Conservation (phyloP, 2,888 invertebrate species). For the Nebria salina region DNA sequence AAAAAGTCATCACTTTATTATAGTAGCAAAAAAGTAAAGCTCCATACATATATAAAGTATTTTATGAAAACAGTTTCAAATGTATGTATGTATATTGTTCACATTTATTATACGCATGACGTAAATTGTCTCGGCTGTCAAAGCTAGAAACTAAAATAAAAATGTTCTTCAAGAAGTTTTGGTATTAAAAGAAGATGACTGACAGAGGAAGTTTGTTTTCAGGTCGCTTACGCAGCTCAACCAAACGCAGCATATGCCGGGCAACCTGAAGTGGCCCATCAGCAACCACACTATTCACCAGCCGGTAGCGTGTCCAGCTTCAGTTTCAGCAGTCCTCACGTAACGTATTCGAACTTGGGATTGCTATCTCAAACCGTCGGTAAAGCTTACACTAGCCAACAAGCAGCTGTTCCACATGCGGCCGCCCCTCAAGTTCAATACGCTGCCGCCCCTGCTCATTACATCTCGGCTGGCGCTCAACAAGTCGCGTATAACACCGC, state of each 20-base stretch:
- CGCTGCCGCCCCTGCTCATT: constrained; percentile 45
- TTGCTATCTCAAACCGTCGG: constrained; percentile 56
- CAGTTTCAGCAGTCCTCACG: constrained; percentile 59
- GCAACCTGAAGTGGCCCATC: neutral
- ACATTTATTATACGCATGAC: too few relatives aligned
- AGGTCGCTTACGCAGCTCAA: constrained; percentile 8
- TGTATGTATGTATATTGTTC: too few relatives aligned
- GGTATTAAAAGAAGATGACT: neutral
- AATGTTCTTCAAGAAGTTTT: neutral
- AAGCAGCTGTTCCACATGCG: constrained; percentile 12
- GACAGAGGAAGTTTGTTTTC: neutral
- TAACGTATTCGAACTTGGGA: constrained; percentile 59
- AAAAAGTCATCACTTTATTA: too few relatives aligned
- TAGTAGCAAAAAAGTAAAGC: too few relatives aligned
- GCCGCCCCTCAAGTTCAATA: constrained; percentile 15
- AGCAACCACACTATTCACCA: constrained; percentile 52
- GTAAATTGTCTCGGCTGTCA: neutral
- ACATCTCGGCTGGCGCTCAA: constrained; percentile 28
- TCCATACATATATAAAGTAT: too few relatives aligned
- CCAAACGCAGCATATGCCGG: constrained; percentile 1
- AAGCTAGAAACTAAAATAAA: neutral
- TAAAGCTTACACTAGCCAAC: constrained; percentile 49
- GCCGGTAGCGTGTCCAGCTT: constrained; percentile 61
- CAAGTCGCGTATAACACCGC: constrained; percentile 31
- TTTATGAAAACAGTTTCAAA: too few relatives aligned